phyloP scores from a whole-genome alignment of 2,797 vertebrate species.

The Poecilia gillii region DNA sequence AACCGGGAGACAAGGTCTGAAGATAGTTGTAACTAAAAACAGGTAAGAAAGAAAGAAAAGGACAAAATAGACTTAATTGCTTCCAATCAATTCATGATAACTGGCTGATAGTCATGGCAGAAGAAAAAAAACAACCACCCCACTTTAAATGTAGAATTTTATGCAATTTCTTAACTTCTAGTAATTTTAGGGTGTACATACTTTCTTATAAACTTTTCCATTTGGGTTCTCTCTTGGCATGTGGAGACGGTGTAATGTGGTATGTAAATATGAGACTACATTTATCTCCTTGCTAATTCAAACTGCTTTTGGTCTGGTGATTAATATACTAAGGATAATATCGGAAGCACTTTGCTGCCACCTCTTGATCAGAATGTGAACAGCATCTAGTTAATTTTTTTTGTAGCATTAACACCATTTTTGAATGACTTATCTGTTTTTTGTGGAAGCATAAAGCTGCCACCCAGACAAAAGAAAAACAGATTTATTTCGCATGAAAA shows the following conservation, averaged over 20 bases:
- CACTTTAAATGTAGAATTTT: neutral
- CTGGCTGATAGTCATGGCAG: neutral
- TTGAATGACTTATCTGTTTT: neutral
- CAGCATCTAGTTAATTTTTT: neutral
- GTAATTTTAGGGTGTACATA: neutral
- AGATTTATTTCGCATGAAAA: neutral
- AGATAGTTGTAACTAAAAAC: slow-evolving; percentile 89
- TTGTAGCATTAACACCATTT: neutral
- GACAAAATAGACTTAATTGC: neutral
- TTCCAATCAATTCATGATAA: neutral
- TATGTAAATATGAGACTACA: neutral
- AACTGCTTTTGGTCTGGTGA: neutral
- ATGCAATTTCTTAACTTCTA: neutral
- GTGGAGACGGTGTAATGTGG: neutral
- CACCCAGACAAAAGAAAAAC: neutral
- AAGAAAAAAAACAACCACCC: neutral
- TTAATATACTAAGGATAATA: neutral
- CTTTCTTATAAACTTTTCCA: neutral
- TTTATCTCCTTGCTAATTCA: neutral
- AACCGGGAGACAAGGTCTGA: slow-evolving; percentile 83
- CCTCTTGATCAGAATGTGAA: neutral
- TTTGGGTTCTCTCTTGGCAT: neutral
- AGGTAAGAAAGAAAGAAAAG: neutral
- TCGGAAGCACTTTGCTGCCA: neutral
- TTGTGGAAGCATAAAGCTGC: neutral